Evolutionary conservation across 1,140 invertebrate species (phyloP), one percentile per base, ranked within the genome.

Genomic region (Lepidurus apus): DNA sequence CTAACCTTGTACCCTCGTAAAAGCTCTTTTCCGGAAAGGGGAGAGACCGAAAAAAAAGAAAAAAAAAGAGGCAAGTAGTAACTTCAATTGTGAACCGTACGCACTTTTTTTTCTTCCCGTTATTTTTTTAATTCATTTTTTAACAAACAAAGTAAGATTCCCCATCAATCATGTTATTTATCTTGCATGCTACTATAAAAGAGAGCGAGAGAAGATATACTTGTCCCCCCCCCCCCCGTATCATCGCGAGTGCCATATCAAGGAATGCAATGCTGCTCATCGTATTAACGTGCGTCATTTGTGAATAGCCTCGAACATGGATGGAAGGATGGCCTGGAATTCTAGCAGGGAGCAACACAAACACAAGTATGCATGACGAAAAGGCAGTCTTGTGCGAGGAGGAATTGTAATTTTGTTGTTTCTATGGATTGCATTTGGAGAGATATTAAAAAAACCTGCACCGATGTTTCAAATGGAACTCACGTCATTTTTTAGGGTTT

Each of bases 241-340:
- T 65, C 53, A 65, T 65, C 53, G 53, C 53, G 53, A 65, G 53
- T 65, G 53, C 53, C 53, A 65, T 65, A 65, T 65, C 53, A 13
- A 65, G 53, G n/a, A 65, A 65, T 65, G 53, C 53, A 65, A 65
- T 21, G 53, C 53, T 65, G n/a, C 53, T 65, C 53, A 65, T 13
- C 53, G 53, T 65, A 65, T 65, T 65, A 65, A 65, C 53, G 53
- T 65, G 53, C 21, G 53, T 65, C 53, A 65, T 65, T 65, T 65
- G 53, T 65, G 53, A 65, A 65, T 65, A 65, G 53, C 53, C 53
- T 65, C 53, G 53, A 65, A 65, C 53, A 65, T 65, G 17, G 17
- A 65, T 65, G 53, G 53, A 65, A 65, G 6, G 53, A 65, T 65
- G 53, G 53, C 21, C 53, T 65, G 53, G 53, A 65, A 65, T 65